Percentiles rank a stretch among this genome's conserved stretches.
Conservation (phyloP, 2,113 vertebrate genomes). For the Actenoides hombroni region DNA sequence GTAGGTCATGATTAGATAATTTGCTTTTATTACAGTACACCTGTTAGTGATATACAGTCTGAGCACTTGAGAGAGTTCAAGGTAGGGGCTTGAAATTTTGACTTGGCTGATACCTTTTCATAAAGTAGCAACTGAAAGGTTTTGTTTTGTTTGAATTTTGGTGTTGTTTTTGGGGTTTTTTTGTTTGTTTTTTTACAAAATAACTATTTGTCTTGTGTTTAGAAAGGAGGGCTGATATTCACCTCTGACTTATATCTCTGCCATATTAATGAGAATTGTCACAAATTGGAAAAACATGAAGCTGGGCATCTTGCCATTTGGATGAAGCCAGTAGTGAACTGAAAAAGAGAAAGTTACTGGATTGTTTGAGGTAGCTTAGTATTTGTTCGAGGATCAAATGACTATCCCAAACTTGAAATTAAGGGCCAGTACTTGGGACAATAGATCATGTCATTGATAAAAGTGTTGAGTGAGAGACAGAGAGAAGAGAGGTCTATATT, state of each 20-base stretch:
- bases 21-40: background rate
- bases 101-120: background rate
- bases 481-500: background rate
- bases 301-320: background rate
- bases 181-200: background rate
- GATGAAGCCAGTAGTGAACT: background rate
- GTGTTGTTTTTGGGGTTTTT: background rate
- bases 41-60: background rate
- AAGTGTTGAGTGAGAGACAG: constrained; percentile 3
- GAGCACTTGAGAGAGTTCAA: background rate
- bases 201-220: background rate
- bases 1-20: background rate
- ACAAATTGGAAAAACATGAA: background rate
- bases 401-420: background rate
- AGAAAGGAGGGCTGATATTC: background rate
- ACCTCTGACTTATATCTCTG: background rate
- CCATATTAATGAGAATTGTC: background rate
- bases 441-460: background rate
- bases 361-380: background rate
- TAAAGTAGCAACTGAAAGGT: background rate
- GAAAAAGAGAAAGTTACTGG: background rate
- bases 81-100: background rate
- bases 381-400: background rate
- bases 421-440: background rate
- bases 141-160: background rate